Evolutionary conservation across 2,113 vertebrate species (phyloP).

Genomic region (Chionodraco myersi): DNA sequence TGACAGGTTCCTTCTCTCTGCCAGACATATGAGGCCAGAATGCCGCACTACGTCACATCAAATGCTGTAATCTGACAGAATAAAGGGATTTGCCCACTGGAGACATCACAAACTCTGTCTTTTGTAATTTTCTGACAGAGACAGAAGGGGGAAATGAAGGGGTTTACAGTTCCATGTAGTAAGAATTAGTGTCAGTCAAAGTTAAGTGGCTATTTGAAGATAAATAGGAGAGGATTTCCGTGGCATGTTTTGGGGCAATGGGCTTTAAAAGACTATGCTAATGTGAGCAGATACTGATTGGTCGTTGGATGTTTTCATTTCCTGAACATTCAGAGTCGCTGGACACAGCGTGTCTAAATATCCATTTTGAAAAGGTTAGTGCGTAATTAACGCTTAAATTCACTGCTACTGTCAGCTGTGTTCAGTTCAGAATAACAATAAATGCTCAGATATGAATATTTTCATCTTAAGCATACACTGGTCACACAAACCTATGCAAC

Average conservation of each 20-base stretch:
- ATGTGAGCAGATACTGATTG: conserved; percentile 79
- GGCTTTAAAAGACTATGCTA: conserved; percentile 78
- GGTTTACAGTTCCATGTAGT: conserved; percentile 92
- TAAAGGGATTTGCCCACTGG: conserved; percentile 89
- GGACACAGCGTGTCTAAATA: conserved; percentile 76
- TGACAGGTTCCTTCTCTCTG: conserved; percentile 94
- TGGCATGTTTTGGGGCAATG: conserved; percentile 75
- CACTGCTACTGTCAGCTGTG: conserved; percentile 75
- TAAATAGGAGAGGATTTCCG: conserved; percentile 85
- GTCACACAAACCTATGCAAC: neutral
- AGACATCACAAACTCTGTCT: conserved; percentile 98
- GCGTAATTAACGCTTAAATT: conserved; percentile 80
- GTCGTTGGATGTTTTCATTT: conserved; percentile 79
- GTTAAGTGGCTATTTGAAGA: conserved; percentile 89
- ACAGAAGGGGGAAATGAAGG: conserved; percentile 87
- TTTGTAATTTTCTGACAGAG: conserved; percentile 94
- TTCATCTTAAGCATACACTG: conserved; percentile 33
- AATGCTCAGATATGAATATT: conserved; percentile 53
- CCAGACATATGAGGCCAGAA: conserved; percentile 90
- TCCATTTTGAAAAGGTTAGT: conserved; percentile 83
- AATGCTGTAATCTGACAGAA: conserved; percentile 97
- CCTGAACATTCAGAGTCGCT: conserved; percentile 70
- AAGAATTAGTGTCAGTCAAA: conserved; percentile 99
- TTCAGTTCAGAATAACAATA: conserved; percentile 71
- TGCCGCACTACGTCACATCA: conserved; percentile 94